Percentiles rank a stretch among this genome's conserved stretches.
Conservation (phyloP, 2,888 invertebrate genomes). For the Ormyrus pomaceus region DNA sequence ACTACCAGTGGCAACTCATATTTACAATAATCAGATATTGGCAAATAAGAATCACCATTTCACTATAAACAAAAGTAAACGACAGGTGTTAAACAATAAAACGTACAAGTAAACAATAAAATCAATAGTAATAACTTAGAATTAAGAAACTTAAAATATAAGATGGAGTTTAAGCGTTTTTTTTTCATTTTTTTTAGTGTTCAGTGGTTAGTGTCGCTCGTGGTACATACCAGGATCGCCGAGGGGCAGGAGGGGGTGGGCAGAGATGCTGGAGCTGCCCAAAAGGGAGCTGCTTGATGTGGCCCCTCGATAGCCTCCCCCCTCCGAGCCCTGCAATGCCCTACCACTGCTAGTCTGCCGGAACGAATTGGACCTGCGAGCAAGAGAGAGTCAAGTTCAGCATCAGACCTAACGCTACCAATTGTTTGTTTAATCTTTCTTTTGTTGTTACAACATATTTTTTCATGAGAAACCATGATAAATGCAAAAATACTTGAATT, state of each 20-base stretch:
- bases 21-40: conserved; percentile 27
- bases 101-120: not conserved
- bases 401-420: conserved; percentile 74
- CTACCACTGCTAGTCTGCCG: conserved; percentile 82
- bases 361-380: conserved; percentile 95
- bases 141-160: conserved; percentile 19
- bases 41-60: conserved; percentile 51
- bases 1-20: conserved; percentile 49
- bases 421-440: conserved; percentile 61
- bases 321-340: conserved; percentile 81
- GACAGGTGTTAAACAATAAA: conserved; percentile 51
- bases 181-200: conserved; percentile 35
- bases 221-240: conserved; percentile 79
- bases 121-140: conserved; percentile 10
- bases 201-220: conserved; percentile 65
- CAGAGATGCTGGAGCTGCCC: conserved; percentile 93
- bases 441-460: not conserved
- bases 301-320: conserved; percentile 81
- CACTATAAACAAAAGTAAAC: conserved; percentile 61
- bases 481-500: not conserved
- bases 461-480: conserved; percentile 2
- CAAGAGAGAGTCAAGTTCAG: conserved; percentile 76
- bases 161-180: conserved; percentile 51
- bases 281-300: conserved; percentile 79
- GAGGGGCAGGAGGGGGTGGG: conserved; percentile 95